These are phyloP conservation scores for Drosophila pseudoananassae DNA, from an alignment of 1,140 invertebrate species.

Conservation along the genomic window DNA sequence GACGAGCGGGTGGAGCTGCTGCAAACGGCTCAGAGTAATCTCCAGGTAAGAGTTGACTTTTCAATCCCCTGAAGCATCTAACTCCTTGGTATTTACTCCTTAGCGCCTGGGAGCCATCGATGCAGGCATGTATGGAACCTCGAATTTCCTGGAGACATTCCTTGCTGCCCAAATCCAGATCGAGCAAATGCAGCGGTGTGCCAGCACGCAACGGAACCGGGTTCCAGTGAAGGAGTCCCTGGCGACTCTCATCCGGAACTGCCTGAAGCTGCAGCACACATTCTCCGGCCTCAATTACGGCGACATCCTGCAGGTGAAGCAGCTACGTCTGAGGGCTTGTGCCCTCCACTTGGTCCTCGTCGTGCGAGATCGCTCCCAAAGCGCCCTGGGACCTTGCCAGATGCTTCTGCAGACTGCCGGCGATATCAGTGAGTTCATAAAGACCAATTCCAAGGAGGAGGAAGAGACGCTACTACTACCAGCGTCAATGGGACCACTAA, in stretches of 20 bases:
- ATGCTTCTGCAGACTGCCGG: constrained; percentile 79
- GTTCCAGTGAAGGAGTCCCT: constrained; percentile 83
- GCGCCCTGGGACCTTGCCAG: constrained; percentile 85
- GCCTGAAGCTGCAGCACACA: constrained; percentile 91
- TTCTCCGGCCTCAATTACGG: constrained; percentile 91
- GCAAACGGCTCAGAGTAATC: constrained; percentile 89
- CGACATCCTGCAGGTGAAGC: constrained; percentile 91
- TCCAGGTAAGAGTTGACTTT: constrained; percentile 83
- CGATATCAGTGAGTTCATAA: constrained; percentile 76
- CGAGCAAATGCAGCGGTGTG: constrained; percentile 79
- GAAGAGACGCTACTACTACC: constrained; percentile 22
- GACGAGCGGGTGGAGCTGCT: constrained; percentile 85
- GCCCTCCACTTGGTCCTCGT: constrained; percentile 92
- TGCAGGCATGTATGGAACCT: constrained; percentile 91
- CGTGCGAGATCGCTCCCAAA: constrained; percentile 85
- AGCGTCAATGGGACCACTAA: not conserved
- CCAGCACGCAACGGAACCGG: constrained; percentile 68
- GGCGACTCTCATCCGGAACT: constrained; percentile 87
- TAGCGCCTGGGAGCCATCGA: constrained; percentile 93
- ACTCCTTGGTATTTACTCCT: not conserved
- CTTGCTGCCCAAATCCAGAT: constrained; percentile 88
- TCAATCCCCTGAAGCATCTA: not conserved
- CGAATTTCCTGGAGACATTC: constrained; percentile 93
- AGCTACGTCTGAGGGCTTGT: constrained; percentile 92
- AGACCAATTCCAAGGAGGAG: constrained; percentile 77